These are phyloP conservation scores for Temnothorax rugatulus DNA, from an alignment of 2,888 invertebrate species.

Conservation along the genomic window DNA sequence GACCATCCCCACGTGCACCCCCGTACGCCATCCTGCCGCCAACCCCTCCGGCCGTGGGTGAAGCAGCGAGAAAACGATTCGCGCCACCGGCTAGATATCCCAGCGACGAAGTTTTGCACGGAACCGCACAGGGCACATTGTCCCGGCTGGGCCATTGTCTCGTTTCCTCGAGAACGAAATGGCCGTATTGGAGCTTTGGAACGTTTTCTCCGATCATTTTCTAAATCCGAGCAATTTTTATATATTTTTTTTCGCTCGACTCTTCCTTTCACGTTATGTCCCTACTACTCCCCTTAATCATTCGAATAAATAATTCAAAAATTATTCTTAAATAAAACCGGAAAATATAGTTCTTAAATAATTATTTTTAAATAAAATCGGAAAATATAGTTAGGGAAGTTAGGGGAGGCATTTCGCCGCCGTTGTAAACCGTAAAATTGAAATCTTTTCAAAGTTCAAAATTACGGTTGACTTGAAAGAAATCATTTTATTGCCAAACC, in stretches of 20 bases:
- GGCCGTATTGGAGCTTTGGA: constrained; percentile 5
- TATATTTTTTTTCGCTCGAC: neutral
- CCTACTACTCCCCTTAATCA: neutral
- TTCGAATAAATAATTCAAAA: neutral
- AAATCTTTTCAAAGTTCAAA: constrained; percentile 25
- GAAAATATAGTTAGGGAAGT: neutral
- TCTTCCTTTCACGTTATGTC: neutral
- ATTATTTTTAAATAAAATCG: neutral
- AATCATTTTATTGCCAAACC: constrained; percentile 53
- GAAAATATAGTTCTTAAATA: neutral
- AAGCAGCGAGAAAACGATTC: constrained; percentile 78
- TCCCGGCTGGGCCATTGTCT: constrained; percentile 42
- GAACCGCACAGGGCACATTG: constrained; percentile 30
- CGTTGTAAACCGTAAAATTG: constrained; percentile 14
- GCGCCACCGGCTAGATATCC: constrained; percentile 68
- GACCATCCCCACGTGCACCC: constrained; percentile 71
- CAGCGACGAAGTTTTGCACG: constrained; percentile 49
- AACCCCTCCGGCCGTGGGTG: constrained; percentile 68
- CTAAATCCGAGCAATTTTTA: neutral
- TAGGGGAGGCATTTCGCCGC: neutral
- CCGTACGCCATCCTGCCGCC: constrained; percentile 43
- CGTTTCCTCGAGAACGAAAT: constrained; percentile 36
- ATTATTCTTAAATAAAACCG: neutral
- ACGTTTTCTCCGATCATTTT: constrained; percentile 17
- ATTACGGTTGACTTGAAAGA: constrained; percentile 39